A percentile compares a stretch with the other conserved stretches of the same genome.
Evolutionary conservation across 2,113 vertebrate genomes (phyloP).

Genomic region (Oncorhynchus kisutch): DNA sequence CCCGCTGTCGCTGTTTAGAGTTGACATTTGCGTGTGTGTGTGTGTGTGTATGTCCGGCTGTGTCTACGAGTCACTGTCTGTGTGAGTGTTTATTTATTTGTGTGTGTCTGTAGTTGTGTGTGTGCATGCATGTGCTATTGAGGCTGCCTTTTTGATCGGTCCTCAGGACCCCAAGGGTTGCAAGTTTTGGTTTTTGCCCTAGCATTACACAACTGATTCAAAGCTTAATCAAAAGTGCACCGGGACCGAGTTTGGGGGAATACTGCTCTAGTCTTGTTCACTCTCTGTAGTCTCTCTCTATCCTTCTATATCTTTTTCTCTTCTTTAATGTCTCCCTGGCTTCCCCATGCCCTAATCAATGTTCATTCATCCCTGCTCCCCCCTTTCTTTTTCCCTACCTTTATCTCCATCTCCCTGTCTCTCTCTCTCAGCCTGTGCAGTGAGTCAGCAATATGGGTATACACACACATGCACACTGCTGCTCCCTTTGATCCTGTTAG

Average conservation of each 20-base stretch:
- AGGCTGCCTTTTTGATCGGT: not conserved
- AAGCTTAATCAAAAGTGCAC: too few species aligned
- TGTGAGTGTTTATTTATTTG: not conserved
- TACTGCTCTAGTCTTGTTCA: too few species aligned
- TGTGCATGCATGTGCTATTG: not conserved
- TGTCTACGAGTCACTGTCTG: not conserved
- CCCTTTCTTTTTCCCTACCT: not conserved
- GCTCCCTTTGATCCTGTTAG: slow-evolving; percentile 11
- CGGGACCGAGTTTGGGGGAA: too few species aligned
- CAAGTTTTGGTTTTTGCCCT: too few species aligned
- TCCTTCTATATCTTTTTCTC: not conserved
- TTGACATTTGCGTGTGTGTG: not conserved
- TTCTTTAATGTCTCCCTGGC: not conserved
- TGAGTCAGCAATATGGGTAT: slow-evolving; percentile 58
- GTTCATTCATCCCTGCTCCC: not conserved
- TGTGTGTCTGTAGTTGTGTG: not conserved
- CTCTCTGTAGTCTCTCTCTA: not conserved
- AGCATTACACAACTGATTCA: too few species aligned
- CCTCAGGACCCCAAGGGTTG: too few species aligned
- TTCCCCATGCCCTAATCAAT: not conserved
- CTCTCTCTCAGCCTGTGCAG: slow-evolving; percentile 11
- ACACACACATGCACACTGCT: not conserved
- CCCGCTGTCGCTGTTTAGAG: too few species aligned
- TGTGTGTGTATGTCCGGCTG: not conserved
- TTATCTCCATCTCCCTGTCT: slow-evolving; percentile 3